These are phyloP conservation scores for Saccopteryx bilineata DNA, from an alignment of 2,113 vertebrate species.

Conservation along the genomic window DNA sequence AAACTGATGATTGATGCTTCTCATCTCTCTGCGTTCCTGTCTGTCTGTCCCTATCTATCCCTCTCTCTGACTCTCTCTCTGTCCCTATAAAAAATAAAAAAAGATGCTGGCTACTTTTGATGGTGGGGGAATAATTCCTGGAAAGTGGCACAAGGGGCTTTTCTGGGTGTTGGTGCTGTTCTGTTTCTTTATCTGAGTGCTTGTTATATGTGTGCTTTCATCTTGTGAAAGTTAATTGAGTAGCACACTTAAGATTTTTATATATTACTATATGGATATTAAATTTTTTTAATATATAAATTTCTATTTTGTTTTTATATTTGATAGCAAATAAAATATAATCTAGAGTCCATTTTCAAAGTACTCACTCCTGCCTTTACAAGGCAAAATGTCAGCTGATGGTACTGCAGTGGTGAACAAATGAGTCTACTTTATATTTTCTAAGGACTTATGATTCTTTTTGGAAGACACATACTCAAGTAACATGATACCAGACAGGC, in stretches of 20 bases:
- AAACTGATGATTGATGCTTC: too few species aligned
- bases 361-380: not conserved
- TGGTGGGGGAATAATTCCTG: not conserved
- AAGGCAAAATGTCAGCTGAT: not conserved
- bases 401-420: not conserved
- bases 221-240: slow-evolving; percentile 37
- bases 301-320: slow-evolving; percentile 55
- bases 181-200: not conserved
- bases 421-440: not conserved
- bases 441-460: not conserved
- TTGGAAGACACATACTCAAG: not conserved
- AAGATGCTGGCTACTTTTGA: not conserved
- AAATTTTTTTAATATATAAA: not conserved
- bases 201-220: slow-evolving; percentile 11
- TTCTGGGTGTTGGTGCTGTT: not conserved
- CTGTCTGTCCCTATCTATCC: too few species aligned
- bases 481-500: not conserved
- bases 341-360: slow-evolving; percentile 27
- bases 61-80: too few species aligned
- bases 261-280: not conserved
- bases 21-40: too few species aligned
- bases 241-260: not conserved
- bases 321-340: slow-evolving; percentile 26
- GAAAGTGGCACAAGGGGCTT: not conserved
- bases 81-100: not conserved